These are phyloP conservation scores for Syncerus caffer DNA, from an alignment of 2,797 vertebrate species.

Conservation along the genomic window DNA sequence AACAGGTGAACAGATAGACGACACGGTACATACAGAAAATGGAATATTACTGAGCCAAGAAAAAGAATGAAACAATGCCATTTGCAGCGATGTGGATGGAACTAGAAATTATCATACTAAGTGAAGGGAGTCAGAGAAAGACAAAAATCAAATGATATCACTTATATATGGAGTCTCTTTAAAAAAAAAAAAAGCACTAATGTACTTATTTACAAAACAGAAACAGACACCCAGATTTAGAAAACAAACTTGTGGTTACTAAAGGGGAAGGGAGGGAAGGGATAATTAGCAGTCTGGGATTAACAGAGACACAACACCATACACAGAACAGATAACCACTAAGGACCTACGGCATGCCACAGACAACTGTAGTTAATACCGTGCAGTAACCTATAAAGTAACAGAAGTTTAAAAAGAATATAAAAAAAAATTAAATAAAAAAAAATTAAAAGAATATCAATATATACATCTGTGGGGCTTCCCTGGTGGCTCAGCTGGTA, in stretches of 20 bases:
- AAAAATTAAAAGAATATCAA: background rate
- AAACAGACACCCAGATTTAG: background rate
- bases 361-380: fast-evolving
- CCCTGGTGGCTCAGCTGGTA: background rate
- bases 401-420: background rate
- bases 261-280: background rate
- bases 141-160: background rate
- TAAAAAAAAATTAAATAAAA: too few species aligned
- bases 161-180: fast-evolving
- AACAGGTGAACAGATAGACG: background rate
- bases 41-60: background rate
- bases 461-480: fast-evolving
- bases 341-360: background rate
- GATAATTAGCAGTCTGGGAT: background rate
- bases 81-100: background rate
- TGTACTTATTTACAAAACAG: background rate
- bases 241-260: background rate
- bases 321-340: background rate
- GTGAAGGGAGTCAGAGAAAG: background rate
- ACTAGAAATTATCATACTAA: background rate
- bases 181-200: background rate
- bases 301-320: background rate
- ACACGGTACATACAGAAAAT: fast-evolving
- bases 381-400: too few species aligned
- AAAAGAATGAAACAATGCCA: background rate